A percentile compares a stretch with the other conserved stretches of the same genome.
Evolutionary conservation across 2,888 invertebrate genomes (phyloP).

Genomic region (Drosophila suboccidentalis): DNA sequence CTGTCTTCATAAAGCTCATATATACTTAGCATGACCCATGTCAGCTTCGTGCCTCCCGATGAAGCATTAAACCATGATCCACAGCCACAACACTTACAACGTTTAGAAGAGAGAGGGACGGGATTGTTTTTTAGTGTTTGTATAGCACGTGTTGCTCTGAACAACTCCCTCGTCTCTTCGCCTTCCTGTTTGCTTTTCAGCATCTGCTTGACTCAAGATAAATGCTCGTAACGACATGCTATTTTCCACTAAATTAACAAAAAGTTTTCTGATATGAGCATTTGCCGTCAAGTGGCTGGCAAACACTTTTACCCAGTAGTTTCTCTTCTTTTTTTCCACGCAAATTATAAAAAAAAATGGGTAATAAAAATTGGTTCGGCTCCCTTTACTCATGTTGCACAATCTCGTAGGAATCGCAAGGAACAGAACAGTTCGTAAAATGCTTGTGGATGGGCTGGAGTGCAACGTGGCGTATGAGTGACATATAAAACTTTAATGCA

Average conservation of each 20-base stretch:
- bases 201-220: conserved; percentile 42
- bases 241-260: conserved; percentile 77
- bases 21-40: conserved; percentile 22
- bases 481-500: conserved; percentile 72
- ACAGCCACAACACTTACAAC: background rate
- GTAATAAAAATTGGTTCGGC: conserved; percentile 20
- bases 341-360: conserved; percentile 51
- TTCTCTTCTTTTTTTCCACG: conserved; percentile 3
- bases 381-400: conserved; percentile 17
- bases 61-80: conserved; percentile 22
- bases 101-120: background rate
- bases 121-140: background rate
- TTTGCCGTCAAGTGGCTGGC: conserved; percentile 57
- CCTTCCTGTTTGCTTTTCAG: background rate
- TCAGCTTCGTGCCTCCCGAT: conserved; percentile 28
- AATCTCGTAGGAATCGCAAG: conserved; percentile 46
- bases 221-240: conserved; percentile 53
- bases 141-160: conserved; percentile 23
- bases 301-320: conserved; percentile 40
- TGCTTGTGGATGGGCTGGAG: conserved; percentile 45
- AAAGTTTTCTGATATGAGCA: conserved; percentile 58
- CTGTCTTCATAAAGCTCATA: conserved; percentile 32
- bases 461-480: conserved; percentile 74
- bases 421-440: conserved; percentile 38
- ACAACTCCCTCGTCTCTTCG: background rate